phyloP scores from a whole-genome alignment of 1,140 invertebrate genomes.

The Trichonephila clavipes region DNA sequence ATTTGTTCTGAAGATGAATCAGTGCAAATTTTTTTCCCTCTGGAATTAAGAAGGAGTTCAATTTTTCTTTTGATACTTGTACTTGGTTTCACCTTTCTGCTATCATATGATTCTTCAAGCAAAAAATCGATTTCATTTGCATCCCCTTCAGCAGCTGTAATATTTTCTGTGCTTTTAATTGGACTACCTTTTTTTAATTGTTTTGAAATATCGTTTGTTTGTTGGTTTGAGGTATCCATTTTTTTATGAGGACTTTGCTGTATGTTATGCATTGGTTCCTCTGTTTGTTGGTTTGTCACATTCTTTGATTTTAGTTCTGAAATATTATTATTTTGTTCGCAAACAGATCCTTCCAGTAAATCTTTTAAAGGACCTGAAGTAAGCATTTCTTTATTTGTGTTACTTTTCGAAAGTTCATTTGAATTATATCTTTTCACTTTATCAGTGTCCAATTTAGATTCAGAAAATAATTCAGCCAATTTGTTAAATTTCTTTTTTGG shows the following conservation, averaged over 20 bases:
- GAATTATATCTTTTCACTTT: background rate
- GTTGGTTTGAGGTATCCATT: background rate
- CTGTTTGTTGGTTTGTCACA: background rate
- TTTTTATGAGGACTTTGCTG: background rate
- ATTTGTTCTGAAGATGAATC: background rate
- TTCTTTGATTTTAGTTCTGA: background rate
- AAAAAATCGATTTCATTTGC: constrained; percentile 2
- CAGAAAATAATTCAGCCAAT: background rate
- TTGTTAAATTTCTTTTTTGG: background rate
- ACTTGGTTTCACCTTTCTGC: background rate
- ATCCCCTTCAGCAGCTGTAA: background rate
- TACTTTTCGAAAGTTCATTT: background rate
- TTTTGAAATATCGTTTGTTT: background rate
- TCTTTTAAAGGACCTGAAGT: too few relatives aligned
- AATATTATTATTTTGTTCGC: too few relatives aligned
- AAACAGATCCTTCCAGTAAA: too few relatives aligned
- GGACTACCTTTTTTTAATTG: background rate
- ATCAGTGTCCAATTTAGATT: background rate
- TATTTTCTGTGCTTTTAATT: background rate
- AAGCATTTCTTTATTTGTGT: too few relatives aligned
- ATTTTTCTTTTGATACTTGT: constrained; percentile 54
- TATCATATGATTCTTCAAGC: constrained; percentile 47
- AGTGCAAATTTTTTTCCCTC: constrained; percentile 8
- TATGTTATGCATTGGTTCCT: background rate
- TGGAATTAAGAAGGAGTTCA: constrained; percentile 46